A percentile compares a stretch with the other conserved stretches of the same genome.
These are phyloP conservation scores for Aplysia californica DNA, from an alignment of 1,140 invertebrate species.

Conservation along the genomic window DNA sequence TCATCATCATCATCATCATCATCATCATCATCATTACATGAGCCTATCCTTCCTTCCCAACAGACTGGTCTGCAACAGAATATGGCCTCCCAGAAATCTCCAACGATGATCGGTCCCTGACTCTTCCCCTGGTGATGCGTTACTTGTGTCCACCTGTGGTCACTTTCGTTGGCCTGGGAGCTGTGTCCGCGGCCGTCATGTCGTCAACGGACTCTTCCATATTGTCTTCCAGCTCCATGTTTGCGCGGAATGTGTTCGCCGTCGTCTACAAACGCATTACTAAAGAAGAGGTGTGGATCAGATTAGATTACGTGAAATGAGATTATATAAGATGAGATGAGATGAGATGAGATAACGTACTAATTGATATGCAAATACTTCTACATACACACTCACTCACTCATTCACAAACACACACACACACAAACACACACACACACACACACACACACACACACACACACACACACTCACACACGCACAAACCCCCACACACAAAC, in stretches of 20 bases:
- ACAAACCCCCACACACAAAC: no score
- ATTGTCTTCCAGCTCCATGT: conserved; percentile 96
- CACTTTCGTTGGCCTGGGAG: conserved; percentile 95
- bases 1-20: conserved; percentile 32
- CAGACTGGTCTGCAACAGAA: conserved; percentile 40
- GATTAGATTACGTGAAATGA: no score
- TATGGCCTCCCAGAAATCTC: conserved; percentile 14
- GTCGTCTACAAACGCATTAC: conserved; percentile 13
- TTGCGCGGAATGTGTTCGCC: conserved; percentile 89
- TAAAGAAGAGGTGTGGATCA: conserved; percentile 86
- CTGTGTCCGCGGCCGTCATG: conserved; percentile 98
- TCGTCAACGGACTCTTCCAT: conserved; percentile 97
- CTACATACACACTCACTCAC: no score
- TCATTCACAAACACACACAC: no score
- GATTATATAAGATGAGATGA: no score
- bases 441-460: no score
- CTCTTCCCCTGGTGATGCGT: conserved; percentile 95
- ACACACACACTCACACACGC: no score
- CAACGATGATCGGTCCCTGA: conserved; percentile 84
- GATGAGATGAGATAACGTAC: no score
- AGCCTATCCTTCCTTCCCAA: background rate
- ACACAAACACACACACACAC: no score
- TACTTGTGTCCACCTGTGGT: conserved; percentile 92
- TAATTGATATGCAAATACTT: no score
- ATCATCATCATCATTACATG: conserved; percentile 31